Base-by-base conservation (phyloP, 2,113 vertebrate genomes). In the Aplodontia rufa region DNA sequence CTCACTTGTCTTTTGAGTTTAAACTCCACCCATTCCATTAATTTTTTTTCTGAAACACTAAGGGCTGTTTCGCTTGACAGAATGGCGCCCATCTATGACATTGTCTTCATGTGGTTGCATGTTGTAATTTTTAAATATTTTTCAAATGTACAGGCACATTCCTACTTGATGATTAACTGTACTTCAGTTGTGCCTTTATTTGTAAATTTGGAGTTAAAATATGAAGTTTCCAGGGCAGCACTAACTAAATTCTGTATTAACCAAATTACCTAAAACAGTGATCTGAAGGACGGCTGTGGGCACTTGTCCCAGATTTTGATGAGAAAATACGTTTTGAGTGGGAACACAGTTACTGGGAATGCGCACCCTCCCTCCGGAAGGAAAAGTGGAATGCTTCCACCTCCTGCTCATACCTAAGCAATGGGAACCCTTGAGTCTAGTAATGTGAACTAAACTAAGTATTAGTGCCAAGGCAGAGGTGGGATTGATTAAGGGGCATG, bases 1-100 rank as follows among this genome's bases (percentile, higher is more conserved):
- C 68, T 87, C n/a, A 42, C 49, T 6, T 93, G 53, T 60, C 60
- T 81, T 87, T 90, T 92, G 28, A 84, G 60, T 97, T 90, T n/a
- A 49, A n/a, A 32, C 58, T 62, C 86, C 90, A 9, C 3, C 49
- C 26, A 1, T 74, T 94, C 78, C 35, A 40, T 89, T 91, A 0
- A 45, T 49, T 85, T 80, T 83, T 94, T 85, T 19, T 90, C 42
- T 90, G 8, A 62, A 35, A 89, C 14, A 26, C 42, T 45, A 32
- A 16, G 22, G 49, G 3, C n/a, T 90, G 28, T 64, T 81, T 83
- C 2, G 26, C 24, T 45, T 84, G 45, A 58, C 26, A 79, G 49
- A 91, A 47, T 37, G 71, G 37, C 22, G 62, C 22, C 32, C 75
- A n/a, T 68, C 14, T 84, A 68, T 85, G 28, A 66, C 40, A 40